A percentile compares a stretch with the other conserved stretches of the same genome.
Conservation (phyloP, 2,888 invertebrate genomes). For the Gisinianus flammeolus region DNA sequence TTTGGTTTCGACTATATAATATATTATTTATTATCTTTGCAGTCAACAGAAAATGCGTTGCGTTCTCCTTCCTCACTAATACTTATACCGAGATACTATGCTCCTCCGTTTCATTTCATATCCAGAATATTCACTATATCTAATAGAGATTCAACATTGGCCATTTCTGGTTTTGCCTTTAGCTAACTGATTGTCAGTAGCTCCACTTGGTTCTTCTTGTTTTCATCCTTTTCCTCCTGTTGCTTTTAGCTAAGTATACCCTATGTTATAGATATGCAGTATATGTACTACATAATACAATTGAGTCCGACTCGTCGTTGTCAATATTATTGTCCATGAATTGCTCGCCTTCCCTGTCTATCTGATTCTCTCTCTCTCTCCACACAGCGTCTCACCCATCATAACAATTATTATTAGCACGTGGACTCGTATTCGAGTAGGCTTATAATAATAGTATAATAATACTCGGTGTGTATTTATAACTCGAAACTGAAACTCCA, state of each 20-base stretch:
- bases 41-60: slow-evolving; percentile 6
- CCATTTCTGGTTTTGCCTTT: neutral
- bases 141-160: neutral
- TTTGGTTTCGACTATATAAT: neutral
- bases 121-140: neutral
- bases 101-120: neutral
- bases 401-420: neutral
- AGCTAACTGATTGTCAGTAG: neutral
- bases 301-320: neutral
- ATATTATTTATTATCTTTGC: slow-evolving; percentile 13
- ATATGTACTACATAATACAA: neutral
- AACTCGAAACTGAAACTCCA: too few species aligned
- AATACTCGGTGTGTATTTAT: too few species aligned
- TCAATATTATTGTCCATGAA: slow-evolving; percentile 13
- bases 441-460: too few species aligned
- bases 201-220: neutral
- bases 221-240: slow-evolving; percentile 9
- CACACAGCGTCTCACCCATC: neutral
- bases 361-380: neutral
- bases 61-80: neutral
- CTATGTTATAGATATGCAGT: too few species aligned
- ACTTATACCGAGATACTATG: neutral
- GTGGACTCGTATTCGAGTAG: too few species aligned
- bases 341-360: slow-evolving; percentile 3
- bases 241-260: too few species aligned